A percentile compares a stretch with the other conserved stretches of the same genome.
phyloP scores from a whole-genome alignment of 2,888 invertebrate species.

The Ophion ventricosus region DNA sequence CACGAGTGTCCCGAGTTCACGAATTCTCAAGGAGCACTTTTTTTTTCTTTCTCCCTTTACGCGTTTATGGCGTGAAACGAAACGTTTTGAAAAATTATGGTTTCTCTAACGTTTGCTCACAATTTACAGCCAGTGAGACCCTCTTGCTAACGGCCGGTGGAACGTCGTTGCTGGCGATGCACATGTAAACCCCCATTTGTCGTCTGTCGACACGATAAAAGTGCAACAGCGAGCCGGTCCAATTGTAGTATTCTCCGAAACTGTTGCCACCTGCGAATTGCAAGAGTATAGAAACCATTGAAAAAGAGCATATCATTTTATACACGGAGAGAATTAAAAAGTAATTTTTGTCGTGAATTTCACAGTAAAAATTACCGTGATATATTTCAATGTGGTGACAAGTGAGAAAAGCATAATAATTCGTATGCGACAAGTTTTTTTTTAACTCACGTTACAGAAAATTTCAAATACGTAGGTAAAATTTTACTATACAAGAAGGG shows the following conservation, averaged over 20 bases:
- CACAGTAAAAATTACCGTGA: no score
- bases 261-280: conserved; percentile 74
- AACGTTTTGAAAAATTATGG: conserved; percentile 56
- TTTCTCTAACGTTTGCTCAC: conserved; percentile 86
- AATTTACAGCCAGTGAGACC: conserved; percentile 94
- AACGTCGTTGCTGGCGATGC: conserved; percentile 96
- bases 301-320: neutral
- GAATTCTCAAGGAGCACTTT: neutral
- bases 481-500: no score
- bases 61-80: conserved; percentile 36
- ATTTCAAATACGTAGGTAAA: no score
- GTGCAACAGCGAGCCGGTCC: conserved; percentile 89
- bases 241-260: conserved; percentile 85
- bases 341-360: no score
- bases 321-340: no score
- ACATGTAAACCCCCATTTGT: conserved; percentile 96
- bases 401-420: no score
- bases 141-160: conserved; percentile 95
- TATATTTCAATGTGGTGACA: no score
- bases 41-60: neutral
- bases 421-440: no score
- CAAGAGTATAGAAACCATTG: conserved; percentile 27
- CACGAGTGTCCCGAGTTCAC: no score
- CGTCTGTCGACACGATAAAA: conserved; percentile 92
- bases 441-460: no score